Evolutionary conservation across 2,113 vertebrate genomes (phyloP).

Genomic region (Zapus hudsonius): DNA sequence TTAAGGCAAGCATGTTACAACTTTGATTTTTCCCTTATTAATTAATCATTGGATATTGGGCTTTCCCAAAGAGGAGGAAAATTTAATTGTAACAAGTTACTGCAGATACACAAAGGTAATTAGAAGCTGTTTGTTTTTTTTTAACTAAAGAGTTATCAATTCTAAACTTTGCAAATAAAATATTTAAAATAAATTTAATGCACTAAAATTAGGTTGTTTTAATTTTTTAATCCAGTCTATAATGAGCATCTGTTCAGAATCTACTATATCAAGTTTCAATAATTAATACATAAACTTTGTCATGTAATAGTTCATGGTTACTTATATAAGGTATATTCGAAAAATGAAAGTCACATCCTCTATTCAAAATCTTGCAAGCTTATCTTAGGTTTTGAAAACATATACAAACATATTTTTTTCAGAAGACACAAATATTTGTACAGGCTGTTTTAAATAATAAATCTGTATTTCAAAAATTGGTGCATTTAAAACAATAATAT

Average conservation of each 20-base stretch:
- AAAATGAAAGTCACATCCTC: neutral
- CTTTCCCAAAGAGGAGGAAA: neutral
- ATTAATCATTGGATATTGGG: neutral
- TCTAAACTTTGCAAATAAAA: neutral
- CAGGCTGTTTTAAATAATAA: slow-evolving; percentile 2
- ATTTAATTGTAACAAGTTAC: neutral
- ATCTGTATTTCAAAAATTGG: neutral
- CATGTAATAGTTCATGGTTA: neutral
- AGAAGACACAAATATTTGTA: neutral
- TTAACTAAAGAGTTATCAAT: neutral
- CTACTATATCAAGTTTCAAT: neutral
- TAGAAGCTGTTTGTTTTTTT: neutral
- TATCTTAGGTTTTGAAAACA: neutral
- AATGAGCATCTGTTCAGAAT: neutral
- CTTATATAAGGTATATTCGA: neutral
- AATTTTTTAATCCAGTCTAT: neutral
- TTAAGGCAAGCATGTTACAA: neutral
- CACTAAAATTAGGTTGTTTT: neutral
- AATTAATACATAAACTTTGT: neutral
- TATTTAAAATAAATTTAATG: neutral
- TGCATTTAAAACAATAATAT: neutral
- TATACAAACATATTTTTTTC: neutral
- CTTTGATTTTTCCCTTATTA: neutral
- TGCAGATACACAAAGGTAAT: neutral
- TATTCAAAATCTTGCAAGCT: neutral